These are phyloP conservation scores for Drosophila fungiperda DNA, from an alignment of 2,888 invertebrate genomes.

Conservation along the genomic window DNA sequence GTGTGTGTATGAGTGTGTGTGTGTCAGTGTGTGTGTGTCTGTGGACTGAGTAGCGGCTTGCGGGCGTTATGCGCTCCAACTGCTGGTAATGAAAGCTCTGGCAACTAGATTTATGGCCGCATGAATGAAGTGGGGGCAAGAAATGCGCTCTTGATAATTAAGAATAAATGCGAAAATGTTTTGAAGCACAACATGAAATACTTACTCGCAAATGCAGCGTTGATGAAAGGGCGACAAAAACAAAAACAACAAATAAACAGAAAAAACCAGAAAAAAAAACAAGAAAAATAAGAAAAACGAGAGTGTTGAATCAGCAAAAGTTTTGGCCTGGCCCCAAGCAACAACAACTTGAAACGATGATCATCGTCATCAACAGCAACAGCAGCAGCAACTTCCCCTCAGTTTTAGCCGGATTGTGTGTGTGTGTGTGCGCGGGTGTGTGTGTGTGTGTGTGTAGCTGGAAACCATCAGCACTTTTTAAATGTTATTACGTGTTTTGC, in stretches of 20 bases:
- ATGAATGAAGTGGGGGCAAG: not conserved
- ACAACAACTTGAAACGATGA: constrained; percentile 46
- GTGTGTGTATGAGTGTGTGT: constrained; percentile 9
- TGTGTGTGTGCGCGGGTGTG: not conserved
- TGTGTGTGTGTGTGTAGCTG: constrained; percentile 19
- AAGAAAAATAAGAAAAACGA: constrained; percentile 40
- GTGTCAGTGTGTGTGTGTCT: constrained; percentile 20
- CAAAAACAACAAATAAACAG: not conserved
- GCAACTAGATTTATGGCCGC: constrained; percentile 71
- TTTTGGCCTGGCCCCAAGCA: constrained; percentile 45
- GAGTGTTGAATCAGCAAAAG: constrained; percentile 70
- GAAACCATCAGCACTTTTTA: constrained; percentile 67
- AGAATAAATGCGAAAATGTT: constrained; percentile 79
- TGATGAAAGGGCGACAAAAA: constrained; percentile 39
- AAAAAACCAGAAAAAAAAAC: not conserved
- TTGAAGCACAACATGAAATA: constrained; percentile 41
- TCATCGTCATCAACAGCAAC: constrained; percentile 34
- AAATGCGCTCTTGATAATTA: constrained; percentile 71
- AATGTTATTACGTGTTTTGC: constrained; percentile 71
- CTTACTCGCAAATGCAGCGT: constrained; percentile 11
- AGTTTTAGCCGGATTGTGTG: not conserved
- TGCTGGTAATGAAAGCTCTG: constrained; percentile 64
- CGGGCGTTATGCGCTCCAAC: constrained; percentile 24
- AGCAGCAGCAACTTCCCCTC: constrained; percentile 11
- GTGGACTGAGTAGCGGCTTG: constrained; percentile 27